These are phyloP conservation scores for Telenomus remus DNA, from an alignment of 1,140 invertebrate genomes.

Conservation along the genomic window DNA sequence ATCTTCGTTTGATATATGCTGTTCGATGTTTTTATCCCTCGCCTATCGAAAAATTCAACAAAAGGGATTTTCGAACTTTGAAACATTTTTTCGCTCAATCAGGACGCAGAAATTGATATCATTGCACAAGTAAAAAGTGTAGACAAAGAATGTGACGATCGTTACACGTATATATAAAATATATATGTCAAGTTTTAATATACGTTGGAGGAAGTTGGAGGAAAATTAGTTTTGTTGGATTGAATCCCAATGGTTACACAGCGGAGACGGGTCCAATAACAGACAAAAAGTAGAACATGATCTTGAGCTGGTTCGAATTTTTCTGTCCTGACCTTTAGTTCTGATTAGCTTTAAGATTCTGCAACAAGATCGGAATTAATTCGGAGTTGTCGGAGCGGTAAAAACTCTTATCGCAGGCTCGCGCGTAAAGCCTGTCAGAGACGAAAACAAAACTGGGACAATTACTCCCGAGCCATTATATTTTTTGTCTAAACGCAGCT, in stretches of 20 bases:
- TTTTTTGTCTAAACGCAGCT: slow-evolving; percentile 5
- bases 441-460: slow-evolving; percentile 16
- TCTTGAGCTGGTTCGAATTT: slow-evolving; percentile 25
- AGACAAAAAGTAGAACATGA: slow-evolving; percentile 27
- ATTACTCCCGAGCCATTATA: slow-evolving; percentile 13
- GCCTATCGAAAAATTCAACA: too few relatives aligned
- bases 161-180: too few relatives aligned
- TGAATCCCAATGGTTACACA: slow-evolving; percentile 24
- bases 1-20: too few relatives aligned
- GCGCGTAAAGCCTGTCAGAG: not conserved
- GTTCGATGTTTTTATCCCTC: too few relatives aligned
- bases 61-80: too few relatives aligned
- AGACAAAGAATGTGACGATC: too few relatives aligned
- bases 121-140: too few relatives aligned
- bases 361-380: slow-evolving; percentile 30
- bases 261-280: slow-evolving; percentile 21
- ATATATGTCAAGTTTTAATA: slow-evolving; percentile 5
- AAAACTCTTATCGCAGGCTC: not conserved
- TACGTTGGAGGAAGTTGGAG: slow-evolving; percentile 15
- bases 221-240: slow-evolving; percentile 32
- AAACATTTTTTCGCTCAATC: too few relatives aligned
- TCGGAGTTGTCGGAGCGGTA: not conserved
- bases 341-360: slow-evolving; percentile 27
- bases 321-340: slow-evolving; percentile 24
- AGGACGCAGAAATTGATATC: too few relatives aligned